Evolutionary conservation across 2,113 vertebrate genomes (phyloP), one percentile per base, ranked within the genome.

Genomic region (Cavia aperea): DNA sequence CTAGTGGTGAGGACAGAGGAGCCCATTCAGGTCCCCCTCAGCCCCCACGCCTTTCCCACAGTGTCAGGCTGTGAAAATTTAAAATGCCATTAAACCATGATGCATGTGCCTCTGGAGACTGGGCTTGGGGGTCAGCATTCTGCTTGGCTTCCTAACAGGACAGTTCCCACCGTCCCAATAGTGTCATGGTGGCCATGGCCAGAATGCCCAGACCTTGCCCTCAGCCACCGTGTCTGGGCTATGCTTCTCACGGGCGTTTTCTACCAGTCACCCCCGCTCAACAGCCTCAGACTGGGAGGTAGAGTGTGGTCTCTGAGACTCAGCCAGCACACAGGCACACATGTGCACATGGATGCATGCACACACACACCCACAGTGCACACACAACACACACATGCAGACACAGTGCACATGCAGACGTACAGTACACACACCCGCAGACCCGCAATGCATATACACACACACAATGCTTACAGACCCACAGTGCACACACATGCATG

Each of bases 131-230:
- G 14, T 23, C 23, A 8, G 6, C 7, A 5, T 39, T 73, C 62
- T 43, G 24, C 10, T 16, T 29, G n/a, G 19, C 39, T 39, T 51
- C 60, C 46, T 60, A 19, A 18, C 14, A 7, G 5, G n/a, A 19
- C 8, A 12, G 2, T 13, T 39, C 46, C 77, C 46, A 58, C 7
- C 13, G 0, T 10, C 46, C 51, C 8, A 1, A 11, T 29, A 43
- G 60, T 21, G 1, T 15, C 3, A 18, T 5, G 1, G 46, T 2
- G 4, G 18, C 62, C 15, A 19, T 4, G 1, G 5, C 31, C 33
- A 4, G 16, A 56, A n/a, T 29, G 21, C 33, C 51, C 4, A 65
- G 29, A 29, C 31, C 54, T 36, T 68, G 33, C 3, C n/a, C 7
- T 1, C 4, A 7, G 13, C 43, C 7, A 1, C 13, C 2, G 4